phyloP scores from a whole-genome alignment of 2,113 vertebrate species.

The Narcine bancroftii region DNA sequence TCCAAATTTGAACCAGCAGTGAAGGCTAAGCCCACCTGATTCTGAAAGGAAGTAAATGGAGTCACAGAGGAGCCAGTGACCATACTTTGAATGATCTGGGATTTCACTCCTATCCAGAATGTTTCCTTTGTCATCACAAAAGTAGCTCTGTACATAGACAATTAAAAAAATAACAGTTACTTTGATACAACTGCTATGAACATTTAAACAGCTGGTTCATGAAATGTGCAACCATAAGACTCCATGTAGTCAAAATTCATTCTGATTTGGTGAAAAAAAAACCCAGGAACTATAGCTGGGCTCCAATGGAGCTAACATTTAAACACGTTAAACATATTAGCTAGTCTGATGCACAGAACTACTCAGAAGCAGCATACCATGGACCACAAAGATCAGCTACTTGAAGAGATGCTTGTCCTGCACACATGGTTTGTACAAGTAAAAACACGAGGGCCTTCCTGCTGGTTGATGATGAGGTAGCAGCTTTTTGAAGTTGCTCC shows the following conservation, averaged over 20 bases:
- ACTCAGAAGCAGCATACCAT: not conserved
- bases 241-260: not conserved
- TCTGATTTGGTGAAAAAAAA: no score
- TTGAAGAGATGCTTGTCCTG: not conserved
- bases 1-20: not conserved
- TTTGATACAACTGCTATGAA: not conserved
- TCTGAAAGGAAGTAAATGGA: not conserved
- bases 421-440: not conserved
- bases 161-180: not conserved
- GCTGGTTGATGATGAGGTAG: no score
- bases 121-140: conserved; percentile 44
- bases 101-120: conserved; percentile 54
- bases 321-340: no score
- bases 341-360: not conserved
- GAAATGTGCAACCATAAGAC: not conserved
- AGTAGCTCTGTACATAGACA: conserved; percentile 50
- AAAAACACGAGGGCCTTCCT: no score
- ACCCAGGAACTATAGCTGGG: not conserved
- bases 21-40: not conserved
- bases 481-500: no score
- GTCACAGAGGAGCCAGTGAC: not conserved
- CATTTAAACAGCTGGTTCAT: not conserved
- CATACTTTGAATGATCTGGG: conserved; percentile 38
- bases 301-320: not conserved
- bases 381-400: not conserved